Evolutionary conservation across 2,888 invertebrate species (phyloP).

Genomic region (Synanthedon andrenaeformis): DNA sequence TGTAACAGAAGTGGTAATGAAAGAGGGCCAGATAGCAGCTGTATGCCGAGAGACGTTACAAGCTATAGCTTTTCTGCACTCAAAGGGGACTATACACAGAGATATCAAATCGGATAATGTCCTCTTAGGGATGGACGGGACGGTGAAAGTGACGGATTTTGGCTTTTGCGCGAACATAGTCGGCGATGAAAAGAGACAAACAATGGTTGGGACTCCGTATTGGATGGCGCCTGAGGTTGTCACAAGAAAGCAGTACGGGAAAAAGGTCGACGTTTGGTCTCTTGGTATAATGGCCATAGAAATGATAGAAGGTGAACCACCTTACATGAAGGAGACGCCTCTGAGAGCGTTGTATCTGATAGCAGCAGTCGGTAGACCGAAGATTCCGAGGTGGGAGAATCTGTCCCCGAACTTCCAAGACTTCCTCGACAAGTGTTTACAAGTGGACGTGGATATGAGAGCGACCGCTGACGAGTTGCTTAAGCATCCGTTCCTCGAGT

Average conservation of each 20-base stretch:
- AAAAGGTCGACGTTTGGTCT: conserved; percentile 94
- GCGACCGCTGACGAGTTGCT: conserved; percentile 83
- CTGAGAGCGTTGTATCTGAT: conserved; percentile 93
- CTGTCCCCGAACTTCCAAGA: conserved; percentile 82
- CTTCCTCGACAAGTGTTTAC: conserved; percentile 89
- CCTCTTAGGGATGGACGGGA: conserved; percentile 91
- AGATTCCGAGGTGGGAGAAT: conserved; percentile 85
- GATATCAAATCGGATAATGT: conserved; percentile 99
- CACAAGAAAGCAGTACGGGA: conserved; percentile 92
- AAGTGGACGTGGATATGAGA: conserved; percentile 83
- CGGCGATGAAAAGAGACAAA: conserved; percentile 94
- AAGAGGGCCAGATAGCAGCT: conserved; percentile 96
- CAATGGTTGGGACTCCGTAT: conserved; percentile 98
- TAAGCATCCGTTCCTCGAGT: conserved; percentile 81
- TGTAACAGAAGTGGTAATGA: conserved; percentile 96
- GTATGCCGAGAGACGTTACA: conserved; percentile 88
- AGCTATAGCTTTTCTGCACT: conserved; percentile 90
- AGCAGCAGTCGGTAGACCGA: conserved; percentile 94
- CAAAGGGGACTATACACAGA: conserved; percentile 90
- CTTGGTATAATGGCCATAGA: conserved; percentile 98
- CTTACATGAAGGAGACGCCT: conserved; percentile 95
- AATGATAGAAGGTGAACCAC: conserved; percentile 94
- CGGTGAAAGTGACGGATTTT: conserved; percentile 94
- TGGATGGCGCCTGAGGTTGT: conserved; percentile 99
- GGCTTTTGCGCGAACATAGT: conserved; percentile 98